Conservation (phyloP, 1,140 invertebrate genomes). For the Anagrus nilaparvatae region DNA sequence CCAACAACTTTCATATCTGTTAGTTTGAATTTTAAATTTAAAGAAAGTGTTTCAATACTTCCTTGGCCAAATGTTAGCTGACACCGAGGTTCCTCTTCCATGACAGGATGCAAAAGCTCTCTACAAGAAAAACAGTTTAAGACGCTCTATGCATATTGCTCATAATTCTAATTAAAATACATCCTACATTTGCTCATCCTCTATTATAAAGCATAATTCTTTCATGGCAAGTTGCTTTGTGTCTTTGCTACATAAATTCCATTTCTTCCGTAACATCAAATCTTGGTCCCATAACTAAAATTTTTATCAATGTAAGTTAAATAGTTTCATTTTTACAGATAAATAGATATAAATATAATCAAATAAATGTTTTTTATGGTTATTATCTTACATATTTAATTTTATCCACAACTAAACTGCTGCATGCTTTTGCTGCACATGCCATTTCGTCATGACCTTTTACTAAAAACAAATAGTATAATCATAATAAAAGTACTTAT, state of each 20-base stretch:
- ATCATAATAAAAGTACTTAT: neutral
- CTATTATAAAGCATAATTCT: constrained; percentile 14
- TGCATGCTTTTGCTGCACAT: neutral
- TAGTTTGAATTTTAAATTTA: constrained; percentile 14
- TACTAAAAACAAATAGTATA: constrained; percentile 1
- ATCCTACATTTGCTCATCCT: constrained; percentile 13
- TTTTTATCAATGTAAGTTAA: no score
- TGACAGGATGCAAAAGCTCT: constrained; percentile 12
- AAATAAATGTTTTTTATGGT: neutral
- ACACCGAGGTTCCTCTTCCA: constrained; percentile 14
- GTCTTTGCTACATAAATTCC: constrained; percentile 7
- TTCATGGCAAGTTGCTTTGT: constrained; percentile 12
- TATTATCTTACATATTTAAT: constrained; percentile 5
- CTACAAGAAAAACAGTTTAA: constrained; percentile 13
- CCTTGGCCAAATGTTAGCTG: constrained; percentile 13
- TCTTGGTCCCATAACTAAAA: constrained; percentile 13
- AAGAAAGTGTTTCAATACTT: constrained; percentile 12
- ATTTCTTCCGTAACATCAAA: constrained; percentile 10
- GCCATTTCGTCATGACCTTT: constrained; percentile 1
- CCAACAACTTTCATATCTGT: constrained; percentile 13
- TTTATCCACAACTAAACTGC: constrained; percentile 2
- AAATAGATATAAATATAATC: neutral
- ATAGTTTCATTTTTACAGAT: no score
- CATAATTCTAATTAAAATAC: constrained; percentile 11
- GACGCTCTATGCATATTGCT: constrained; percentile 6